Evolutionary conservation across 2,113 vertebrate genomes (phyloP).

Genomic region (Gorsachius goisagi): DNA sequence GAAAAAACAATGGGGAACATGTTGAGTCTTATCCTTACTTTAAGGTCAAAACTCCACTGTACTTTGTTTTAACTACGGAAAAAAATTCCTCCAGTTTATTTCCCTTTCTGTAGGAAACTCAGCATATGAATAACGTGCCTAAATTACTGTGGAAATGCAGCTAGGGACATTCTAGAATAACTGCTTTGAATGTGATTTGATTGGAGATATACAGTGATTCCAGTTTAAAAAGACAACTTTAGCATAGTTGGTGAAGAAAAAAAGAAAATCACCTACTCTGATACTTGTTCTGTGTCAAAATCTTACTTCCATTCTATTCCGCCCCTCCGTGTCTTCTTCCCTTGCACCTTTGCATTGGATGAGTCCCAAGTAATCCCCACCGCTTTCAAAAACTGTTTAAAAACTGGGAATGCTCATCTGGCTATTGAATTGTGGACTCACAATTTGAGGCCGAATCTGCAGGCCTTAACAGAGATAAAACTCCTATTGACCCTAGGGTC

Average conservation of each 20-base stretch:
- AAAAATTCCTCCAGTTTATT: background rate
- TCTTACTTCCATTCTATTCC: background rate
- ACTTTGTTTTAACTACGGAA: background rate
- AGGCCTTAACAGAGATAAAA: conserved; percentile 43
- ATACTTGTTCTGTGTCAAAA: conserved; percentile 5
- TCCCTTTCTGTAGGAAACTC: background rate
- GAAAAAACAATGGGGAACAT: background rate
- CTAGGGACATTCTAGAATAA: conserved; percentile 5
- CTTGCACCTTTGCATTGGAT: background rate
- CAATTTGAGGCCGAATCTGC: conserved; percentile 22
- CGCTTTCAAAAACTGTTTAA: conserved; percentile 15
- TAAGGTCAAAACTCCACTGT: background rate
- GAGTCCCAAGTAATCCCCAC: background rate
- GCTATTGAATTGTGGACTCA: background rate
- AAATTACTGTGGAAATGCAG: conserved; percentile 20
- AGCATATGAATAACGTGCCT: conserved; percentile 1
- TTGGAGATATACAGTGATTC: conserved; percentile 18
- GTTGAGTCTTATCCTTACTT: background rate
- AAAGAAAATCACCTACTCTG: background rate
- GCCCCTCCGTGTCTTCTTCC: background rate
- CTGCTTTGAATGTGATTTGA: conserved; percentile 36
- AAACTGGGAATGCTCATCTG: background rate
- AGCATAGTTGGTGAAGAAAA: background rate
- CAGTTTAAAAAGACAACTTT: conserved; percentile 32
- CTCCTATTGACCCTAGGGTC: background rate